Evolutionary conservation across 2,113 vertebrate genomes (phyloP).

Genomic region (Dipodomys stephensi): DNA sequence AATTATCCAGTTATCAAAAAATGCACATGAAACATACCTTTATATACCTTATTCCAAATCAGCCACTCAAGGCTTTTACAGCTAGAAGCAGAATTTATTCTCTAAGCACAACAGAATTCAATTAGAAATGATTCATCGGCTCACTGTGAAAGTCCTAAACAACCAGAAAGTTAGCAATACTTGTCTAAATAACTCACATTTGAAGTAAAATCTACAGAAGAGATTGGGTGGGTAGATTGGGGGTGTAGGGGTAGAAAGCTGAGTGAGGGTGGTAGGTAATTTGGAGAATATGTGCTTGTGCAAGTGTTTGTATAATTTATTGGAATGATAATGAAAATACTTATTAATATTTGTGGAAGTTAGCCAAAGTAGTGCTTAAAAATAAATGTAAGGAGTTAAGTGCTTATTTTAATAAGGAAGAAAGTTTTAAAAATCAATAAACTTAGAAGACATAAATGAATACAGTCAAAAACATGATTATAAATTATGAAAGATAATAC

Average conservation of each 20-base stretch:
- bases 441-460: background rate
- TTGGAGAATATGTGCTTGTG: background rate
- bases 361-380: background rate
- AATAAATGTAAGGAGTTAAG: background rate
- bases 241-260: no score
- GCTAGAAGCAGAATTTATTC: background rate
- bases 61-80: background rate
- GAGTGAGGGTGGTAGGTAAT: background rate
- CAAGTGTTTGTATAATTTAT: background rate
- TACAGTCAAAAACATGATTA: background rate
- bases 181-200: background rate
- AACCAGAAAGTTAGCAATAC: background rate
- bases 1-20: background rate
- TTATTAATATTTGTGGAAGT: background rate
- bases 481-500: background rate
- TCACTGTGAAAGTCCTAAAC: background rate
- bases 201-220: background rate
- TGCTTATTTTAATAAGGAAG: background rate
- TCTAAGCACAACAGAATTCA: background rate
- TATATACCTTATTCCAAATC: background rate
- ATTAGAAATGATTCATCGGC: background rate
- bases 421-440: conserved; percentile 24
- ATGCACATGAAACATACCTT: background rate
- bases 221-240: background rate
- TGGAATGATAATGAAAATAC: background rate